These are phyloP conservation scores for Empidonax alnorum DNA, from an alignment of 2,113 vertebrate genomes.

Conservation along the genomic window DNA sequence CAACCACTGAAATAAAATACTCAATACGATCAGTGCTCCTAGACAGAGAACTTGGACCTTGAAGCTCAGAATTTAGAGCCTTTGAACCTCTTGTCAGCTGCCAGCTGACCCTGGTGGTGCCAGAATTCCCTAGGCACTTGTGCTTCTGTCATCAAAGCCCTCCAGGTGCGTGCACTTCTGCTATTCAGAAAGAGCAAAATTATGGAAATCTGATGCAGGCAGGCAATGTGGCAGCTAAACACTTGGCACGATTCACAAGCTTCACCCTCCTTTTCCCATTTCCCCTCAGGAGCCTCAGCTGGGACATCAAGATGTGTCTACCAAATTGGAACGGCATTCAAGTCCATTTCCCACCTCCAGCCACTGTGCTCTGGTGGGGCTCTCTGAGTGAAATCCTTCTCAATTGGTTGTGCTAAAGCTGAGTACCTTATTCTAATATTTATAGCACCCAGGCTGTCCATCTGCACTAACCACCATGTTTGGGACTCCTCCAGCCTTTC, in stretches of 20 bases:
- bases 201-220: conserved; percentile 57
- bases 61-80: conserved; percentile 7
- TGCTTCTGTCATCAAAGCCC: conserved; percentile 32
- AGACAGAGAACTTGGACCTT: neutral
- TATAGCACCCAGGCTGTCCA: neutral
- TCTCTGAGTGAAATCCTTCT: neutral
- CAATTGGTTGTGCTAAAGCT: neutral
- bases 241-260: neutral
- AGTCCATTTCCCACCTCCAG: neutral
- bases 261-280: neutral
- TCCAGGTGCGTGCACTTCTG: conserved; percentile 52
- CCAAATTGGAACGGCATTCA: neutral
- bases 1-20: neutral
- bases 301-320: conserved; percentile 11
- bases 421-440: neutral
- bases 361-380: neutral
- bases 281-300: conserved; percentile 48
- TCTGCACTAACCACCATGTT: neutral
- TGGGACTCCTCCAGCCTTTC: neutral
- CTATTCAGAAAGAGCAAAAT: conserved; percentile 44
- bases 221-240: conserved; percentile 33
- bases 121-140: conserved; percentile 40
- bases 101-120: conserved; percentile 18
- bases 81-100: conserved; percentile 23
- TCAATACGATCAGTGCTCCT: neutral